Evolutionary conservation across 1,140 invertebrate genomes (phyloP).

Genomic region (Aphis craccivora): DNA sequence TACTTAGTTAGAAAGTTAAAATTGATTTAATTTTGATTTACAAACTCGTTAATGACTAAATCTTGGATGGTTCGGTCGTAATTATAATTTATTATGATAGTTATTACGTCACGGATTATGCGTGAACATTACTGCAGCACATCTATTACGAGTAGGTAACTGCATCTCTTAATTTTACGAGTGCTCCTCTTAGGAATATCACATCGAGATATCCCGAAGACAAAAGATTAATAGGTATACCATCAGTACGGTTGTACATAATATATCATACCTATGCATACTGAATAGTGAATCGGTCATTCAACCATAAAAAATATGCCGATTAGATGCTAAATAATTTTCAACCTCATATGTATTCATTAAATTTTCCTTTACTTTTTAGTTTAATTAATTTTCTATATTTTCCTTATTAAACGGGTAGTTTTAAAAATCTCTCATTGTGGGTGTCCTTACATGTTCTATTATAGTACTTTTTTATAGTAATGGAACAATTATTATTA

Average conservation of each 20-base stretch:
- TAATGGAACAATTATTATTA: not conserved
- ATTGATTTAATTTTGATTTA: not conserved
- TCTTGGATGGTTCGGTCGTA: not conserved
- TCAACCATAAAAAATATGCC: not conserved
- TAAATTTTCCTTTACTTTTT: not conserved
- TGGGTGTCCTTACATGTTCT: not conserved
- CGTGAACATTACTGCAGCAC: not conserved
- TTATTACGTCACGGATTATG: not conserved
- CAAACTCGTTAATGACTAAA: not conserved
- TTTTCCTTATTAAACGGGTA: not conserved
- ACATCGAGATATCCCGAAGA: not conserved
- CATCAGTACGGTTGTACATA: not conserved
- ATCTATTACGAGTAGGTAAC: not conserved
- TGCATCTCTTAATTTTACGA: not conserved
- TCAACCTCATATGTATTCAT: not conserved
- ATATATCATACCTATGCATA: not conserved
- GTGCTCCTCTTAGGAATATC: not conserved
- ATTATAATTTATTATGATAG: not conserved
- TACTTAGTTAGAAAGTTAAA: not conserved
- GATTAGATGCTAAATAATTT: not conserved
- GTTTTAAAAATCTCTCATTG: not conserved
- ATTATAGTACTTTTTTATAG: not conserved
- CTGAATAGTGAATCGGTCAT: not conserved
- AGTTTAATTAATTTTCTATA: not conserved
- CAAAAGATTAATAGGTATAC: not conserved